A percentile compares a stretch with the other conserved stretches of the same genome.
Conservation (phyloP, 2,888 invertebrate species). For the Volucella inflata region DNA sequence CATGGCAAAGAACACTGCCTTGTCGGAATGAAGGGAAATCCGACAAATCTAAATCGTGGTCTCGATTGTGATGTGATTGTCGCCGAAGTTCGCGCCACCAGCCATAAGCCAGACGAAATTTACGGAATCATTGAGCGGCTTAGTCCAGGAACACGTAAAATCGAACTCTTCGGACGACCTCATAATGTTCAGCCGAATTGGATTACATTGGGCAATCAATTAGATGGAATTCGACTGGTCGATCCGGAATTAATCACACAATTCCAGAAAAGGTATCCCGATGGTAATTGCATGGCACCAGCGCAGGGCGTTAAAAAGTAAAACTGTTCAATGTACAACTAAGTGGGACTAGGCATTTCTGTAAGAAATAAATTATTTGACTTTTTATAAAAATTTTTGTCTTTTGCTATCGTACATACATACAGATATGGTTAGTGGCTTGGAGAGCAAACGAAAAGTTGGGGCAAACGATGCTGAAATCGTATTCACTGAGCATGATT, state of each 20-base stretch:
- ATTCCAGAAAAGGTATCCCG: conserved; percentile 96
- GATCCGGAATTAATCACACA: conserved; percentile 95
- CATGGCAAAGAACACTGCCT: conserved; percentile 99
- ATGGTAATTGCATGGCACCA: conserved; percentile 87
- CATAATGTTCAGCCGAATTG: conserved; percentile 99
- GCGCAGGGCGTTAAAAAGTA: conserved; percentile 77
- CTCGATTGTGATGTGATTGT: conserved; percentile 99
- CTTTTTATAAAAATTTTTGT: background rate
- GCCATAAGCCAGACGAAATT: conserved; percentile 99
- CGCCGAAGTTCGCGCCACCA: conserved; percentile 98
- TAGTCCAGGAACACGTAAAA: conserved; percentile 98
- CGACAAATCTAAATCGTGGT: conserved; percentile 94
- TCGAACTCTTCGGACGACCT: conserved; percentile 97
- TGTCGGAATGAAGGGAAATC: conserved; percentile 97
- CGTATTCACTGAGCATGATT: too few species aligned
- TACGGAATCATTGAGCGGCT: conserved; percentile 98
- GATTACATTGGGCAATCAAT: conserved; percentile 98
- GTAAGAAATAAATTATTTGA: conserved; percentile 42
- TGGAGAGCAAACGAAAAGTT: too few species aligned
- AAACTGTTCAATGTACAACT: background rate
- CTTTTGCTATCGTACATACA: too few species aligned
- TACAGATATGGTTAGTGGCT: too few species aligned
- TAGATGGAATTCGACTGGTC: conserved; percentile 96
- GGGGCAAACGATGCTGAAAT: too few species aligned
- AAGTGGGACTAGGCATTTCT: background rate